Evolutionary conservation across 2,797 vertebrate genomes (phyloP).

Genomic region (Xiphorhynchus erythropygius): DNA sequence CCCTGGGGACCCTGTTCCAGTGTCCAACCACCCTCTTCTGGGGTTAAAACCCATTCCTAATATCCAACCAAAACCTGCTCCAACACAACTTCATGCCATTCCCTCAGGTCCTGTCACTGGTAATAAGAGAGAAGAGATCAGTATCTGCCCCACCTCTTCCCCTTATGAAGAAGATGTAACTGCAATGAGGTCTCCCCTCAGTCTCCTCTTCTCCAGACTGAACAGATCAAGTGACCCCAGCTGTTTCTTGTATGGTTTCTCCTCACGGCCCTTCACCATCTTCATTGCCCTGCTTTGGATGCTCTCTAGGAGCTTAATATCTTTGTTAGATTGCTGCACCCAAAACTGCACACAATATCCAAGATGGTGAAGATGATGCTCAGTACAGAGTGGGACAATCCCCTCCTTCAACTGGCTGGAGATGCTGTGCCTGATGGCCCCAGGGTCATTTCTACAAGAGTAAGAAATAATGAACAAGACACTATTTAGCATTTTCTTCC

Average conservation of each 20-base stretch:
- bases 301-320: not conserved
- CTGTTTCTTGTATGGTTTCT: rapidly evolving
- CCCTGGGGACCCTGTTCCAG: not conserved
- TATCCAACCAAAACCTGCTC: not conserved
- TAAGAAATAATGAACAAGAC: not conserved
- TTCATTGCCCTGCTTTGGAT: not conserved
- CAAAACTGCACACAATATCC: not conserved
- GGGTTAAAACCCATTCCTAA: not conserved
- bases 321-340: too few species aligned
- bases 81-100: not conserved
- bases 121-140: not conserved
- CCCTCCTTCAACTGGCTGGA: rapidly evolving
- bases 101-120: not conserved
- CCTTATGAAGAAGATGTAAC: not conserved
- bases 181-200: not conserved
- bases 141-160: not conserved
- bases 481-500: not conserved
- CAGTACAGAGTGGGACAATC: not conserved
- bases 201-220: not conserved
- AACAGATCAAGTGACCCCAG: not conserved
- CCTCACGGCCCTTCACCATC: not conserved
- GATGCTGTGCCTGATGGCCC: not conserved
- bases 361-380: not conserved
- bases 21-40: too few species aligned
- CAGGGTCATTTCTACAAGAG: not conserved